phyloP scores from a whole-genome alignment of 2,888 invertebrate species.

The Petrolisthes cinctipes region DNA sequence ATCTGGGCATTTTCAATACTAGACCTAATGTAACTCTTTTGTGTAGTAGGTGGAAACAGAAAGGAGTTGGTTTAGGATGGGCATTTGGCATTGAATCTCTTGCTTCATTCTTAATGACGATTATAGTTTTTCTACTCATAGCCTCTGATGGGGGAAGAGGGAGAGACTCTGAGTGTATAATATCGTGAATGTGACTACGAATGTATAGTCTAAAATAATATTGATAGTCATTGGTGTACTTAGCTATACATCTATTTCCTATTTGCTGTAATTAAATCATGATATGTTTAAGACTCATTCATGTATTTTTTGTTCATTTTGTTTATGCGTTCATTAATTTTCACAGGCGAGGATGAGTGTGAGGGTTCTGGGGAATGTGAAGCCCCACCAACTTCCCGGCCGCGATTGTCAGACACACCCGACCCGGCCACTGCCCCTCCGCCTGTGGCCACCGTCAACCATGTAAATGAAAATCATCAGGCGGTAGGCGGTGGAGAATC shows the following conservation, averaged over 20 bases:
- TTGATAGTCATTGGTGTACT: neutral
- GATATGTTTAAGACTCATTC: too few species aligned
- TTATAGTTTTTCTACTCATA: too few species aligned
- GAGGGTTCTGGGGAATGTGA: slow-evolving; percentile 51
- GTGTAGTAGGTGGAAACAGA: too few species aligned
- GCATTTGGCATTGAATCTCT: too few species aligned
- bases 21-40: too few species aligned
- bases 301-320: neutral
- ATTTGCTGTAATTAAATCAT: too few species aligned
- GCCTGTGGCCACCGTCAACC: slow-evolving; percentile 41
- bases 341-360: slow-evolving; percentile 47
- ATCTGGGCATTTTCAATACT: too few species aligned
- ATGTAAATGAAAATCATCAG: slow-evolving; percentile 43
- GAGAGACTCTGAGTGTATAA: neutral
- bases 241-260: neutral
- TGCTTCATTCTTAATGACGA: too few species aligned
- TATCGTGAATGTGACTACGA: neutral
- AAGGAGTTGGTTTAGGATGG: too few species aligned
- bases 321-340: neutral
- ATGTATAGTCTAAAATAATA: neutral
- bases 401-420: slow-evolving; percentile 33
- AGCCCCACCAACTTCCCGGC: slow-evolving; percentile 52
- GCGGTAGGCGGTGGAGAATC: slow-evolving; percentile 21
- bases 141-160: neutral
- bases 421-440: slow-evolving; percentile 39